Conservation (phyloP, 2,797 vertebrate species). For the Pseudotriccus pelzelni region DNA sequence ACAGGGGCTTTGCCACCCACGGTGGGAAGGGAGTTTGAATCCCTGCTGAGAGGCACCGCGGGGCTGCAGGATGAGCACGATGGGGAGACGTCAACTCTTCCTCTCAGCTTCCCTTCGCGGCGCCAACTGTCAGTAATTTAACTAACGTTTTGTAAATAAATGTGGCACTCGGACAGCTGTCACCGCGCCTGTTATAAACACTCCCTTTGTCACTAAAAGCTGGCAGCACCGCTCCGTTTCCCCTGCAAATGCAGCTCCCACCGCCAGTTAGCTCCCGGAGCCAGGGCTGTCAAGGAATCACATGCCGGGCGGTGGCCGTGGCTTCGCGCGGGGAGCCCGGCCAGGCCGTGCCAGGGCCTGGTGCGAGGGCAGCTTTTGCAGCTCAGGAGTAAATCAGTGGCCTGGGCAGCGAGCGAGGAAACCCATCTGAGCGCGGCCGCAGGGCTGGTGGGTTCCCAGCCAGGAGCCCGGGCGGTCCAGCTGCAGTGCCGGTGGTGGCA, state of each 20-base stretch:
- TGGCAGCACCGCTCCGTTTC: conserved; percentile 57
- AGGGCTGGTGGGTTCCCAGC: not conserved
- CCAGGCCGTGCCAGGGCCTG: not conserved
- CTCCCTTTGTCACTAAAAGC: conserved; percentile 73
- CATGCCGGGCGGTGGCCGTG: not conserved
- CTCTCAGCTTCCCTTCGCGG: conserved; percentile 61
- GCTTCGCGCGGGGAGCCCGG: not conserved
- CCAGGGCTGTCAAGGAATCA: conserved; percentile 35
- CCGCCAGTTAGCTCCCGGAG: conserved; percentile 60
- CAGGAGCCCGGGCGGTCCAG: not conserved
- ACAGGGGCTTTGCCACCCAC: not conserved
- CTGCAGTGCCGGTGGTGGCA: not conserved
- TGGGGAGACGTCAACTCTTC: conserved; percentile 64
- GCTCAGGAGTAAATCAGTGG: not conserved
- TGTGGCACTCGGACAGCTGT: conserved; percentile 79
- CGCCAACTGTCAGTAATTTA: conserved; percentile 79
- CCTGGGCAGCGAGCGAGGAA: not conserved
- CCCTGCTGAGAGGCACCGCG: not conserved
- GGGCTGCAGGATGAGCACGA: not conserved
- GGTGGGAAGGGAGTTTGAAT: not conserved
- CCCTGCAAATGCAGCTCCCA: conserved; percentile 27
- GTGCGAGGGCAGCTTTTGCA: not conserved
- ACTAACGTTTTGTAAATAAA: conserved; percentile 80
- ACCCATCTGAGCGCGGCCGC: not conserved
- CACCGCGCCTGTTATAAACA: conserved; percentile 71